A percentile compares a stretch with the other conserved stretches of the same genome.
Evolutionary conservation across 2,888 invertebrate genomes (phyloP).

Genomic region (Tenodera sinensis): DNA sequence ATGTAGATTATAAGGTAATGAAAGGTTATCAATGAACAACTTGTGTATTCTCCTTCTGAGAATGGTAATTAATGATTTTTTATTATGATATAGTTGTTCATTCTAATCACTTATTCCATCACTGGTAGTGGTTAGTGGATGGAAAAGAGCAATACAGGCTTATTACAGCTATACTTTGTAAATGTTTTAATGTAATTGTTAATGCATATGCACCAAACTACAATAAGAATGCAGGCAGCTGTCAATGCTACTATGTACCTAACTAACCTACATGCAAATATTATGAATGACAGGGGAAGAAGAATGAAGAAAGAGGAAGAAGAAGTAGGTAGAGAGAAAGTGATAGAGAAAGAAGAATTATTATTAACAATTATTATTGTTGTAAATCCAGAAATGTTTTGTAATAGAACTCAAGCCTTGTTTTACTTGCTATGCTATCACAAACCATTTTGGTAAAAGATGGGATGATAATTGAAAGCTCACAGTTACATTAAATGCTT

Average conservation of each 20-base stretch:
- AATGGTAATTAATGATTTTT: no score
- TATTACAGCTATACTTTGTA: background rate
- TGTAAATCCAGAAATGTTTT: background rate
- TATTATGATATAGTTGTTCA: background rate
- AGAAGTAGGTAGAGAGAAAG: background rate
- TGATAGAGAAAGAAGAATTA: background rate
- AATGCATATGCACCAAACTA: background rate
- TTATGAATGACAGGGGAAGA: background rate
- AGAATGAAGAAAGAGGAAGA: slow-evolving; percentile 1
- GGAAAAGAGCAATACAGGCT: background rate
- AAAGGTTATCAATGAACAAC: background rate
- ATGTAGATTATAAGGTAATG: background rate
- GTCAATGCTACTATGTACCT: background rate
- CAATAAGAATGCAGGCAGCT: background rate
- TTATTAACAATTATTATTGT: background rate
- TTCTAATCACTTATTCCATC: background rate
- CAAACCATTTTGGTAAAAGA: background rate
- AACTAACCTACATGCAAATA: background rate
- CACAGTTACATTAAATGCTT: background rate
- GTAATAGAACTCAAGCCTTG: background rate
- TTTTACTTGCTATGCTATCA: background rate
- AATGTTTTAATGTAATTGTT: background rate
- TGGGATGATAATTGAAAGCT: background rate
- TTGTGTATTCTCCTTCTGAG: no score
- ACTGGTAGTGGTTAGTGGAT: background rate